These are phyloP conservation scores for Bellardia bayeri DNA, from an alignment of 2,888 invertebrate species.

Conservation along the genomic window DNA sequence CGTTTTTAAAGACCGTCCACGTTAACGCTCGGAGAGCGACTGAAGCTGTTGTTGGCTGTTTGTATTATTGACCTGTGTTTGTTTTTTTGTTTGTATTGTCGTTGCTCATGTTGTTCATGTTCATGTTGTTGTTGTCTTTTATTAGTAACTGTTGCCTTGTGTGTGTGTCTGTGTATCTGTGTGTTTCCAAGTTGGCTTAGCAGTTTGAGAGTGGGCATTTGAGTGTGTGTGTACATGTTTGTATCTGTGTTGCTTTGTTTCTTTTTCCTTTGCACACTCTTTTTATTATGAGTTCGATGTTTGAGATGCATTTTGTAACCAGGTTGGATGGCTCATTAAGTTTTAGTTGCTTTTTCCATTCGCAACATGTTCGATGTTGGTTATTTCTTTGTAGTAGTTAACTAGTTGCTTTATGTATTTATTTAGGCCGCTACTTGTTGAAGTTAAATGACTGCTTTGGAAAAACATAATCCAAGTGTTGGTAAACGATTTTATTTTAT, in stretches of 20 bases:
- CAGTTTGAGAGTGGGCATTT: background rate
- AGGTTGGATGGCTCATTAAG: background rate
- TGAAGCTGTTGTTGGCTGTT: slow-evolving; percentile 75
- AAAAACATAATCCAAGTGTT: slow-evolving; percentile 40
- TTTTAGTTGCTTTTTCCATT: background rate
- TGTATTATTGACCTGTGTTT: slow-evolving; percentile 50
- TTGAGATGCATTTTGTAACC: slow-evolving; percentile 27
- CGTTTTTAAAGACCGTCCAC: slow-evolving; percentile 80
- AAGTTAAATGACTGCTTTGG: slow-evolving; percentile 1
- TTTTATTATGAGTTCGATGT: slow-evolving; percentile 6
- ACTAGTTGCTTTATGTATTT: slow-evolving; percentile 48
- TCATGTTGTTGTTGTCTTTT: slow-evolving; percentile 30
- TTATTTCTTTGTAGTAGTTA: background rate
- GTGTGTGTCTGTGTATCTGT: slow-evolving; percentile 20
- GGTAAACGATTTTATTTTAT: background rate
- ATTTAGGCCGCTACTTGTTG: slow-evolving; percentile 43
- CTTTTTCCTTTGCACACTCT: slow-evolving; percentile 8
- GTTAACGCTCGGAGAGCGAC: slow-evolving; percentile 84
- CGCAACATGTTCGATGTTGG: slow-evolving; percentile 59
- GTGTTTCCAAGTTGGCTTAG: slow-evolving; percentile 27
- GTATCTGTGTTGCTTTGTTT: slow-evolving; percentile 27
- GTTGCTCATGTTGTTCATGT: slow-evolving; percentile 13
- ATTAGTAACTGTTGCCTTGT: slow-evolving; percentile 14
- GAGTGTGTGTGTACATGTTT: background rate
- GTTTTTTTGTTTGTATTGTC: slow-evolving; percentile 6